Conservation (phyloP, 2,888 invertebrate genomes). For the Phragmatobia fuliginosa region DNA sequence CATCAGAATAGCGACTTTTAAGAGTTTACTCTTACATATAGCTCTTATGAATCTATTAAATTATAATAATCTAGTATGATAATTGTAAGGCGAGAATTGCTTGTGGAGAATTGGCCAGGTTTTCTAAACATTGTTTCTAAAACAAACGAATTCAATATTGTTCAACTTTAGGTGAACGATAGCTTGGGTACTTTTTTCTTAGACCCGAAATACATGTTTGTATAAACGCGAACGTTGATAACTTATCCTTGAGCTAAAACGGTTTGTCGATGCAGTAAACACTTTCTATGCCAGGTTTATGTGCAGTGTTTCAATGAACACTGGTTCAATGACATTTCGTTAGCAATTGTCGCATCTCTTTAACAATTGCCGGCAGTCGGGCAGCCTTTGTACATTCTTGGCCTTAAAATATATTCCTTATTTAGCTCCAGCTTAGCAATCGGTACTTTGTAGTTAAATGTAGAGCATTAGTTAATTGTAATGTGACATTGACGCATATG, state of each 20-base stretch:
- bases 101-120: background rate
- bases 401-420: conserved; percentile 26
- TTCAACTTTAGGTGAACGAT: conserved; percentile 14
- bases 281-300: conserved; percentile 50
- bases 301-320: conserved; percentile 48
- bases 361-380: conserved; percentile 49
- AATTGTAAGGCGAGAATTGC: background rate
- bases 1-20: background rate
- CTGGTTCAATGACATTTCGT: conserved; percentile 69
- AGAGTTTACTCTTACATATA: background rate
- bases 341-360: conserved; percentile 57
- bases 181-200: conserved; percentile 21
- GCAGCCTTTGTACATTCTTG: conserved; percentile 22
- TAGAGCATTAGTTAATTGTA: background rate
- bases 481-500: background rate
- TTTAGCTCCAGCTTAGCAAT: background rate
- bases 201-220: conserved; percentile 46
- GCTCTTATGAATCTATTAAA: background rate
- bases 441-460: background rate
- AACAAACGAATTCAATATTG: conserved; percentile 5
- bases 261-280: conserved; percentile 53
- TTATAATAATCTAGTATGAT: background rate
- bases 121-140: conserved; percentile 8
- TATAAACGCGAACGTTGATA: conserved; percentile 42
- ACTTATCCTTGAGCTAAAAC: conserved; percentile 60